These are phyloP conservation scores for Dasyurus viverrinus DNA, from an alignment of 2,113 vertebrate species.

Conservation along the genomic window DNA sequence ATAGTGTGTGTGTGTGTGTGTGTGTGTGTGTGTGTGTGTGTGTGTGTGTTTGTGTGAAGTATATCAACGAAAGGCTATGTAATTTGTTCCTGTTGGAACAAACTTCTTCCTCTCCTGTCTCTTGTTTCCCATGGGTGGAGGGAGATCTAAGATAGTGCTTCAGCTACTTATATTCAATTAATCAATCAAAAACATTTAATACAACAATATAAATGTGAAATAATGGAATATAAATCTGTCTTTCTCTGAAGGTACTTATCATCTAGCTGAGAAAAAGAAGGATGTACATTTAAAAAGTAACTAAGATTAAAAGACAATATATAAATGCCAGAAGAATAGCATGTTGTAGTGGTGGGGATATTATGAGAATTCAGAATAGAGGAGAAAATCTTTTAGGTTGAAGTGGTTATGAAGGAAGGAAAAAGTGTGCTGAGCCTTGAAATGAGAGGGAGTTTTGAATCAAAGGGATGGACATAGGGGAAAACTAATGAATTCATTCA, in stretches of 20 bases:
- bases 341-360: background rate
- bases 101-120: background rate
- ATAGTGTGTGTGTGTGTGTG: too few relatives aligned
- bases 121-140: background rate
- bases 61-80: background rate
- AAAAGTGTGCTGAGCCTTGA: background rate
- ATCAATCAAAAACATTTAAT: background rate
- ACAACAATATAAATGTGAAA: background rate
- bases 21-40: too few relatives aligned
- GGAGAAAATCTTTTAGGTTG: background rate
- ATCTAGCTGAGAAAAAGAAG: background rate
- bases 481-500: background rate
- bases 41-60: too few relatives aligned
- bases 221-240: background rate
- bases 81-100: background rate
- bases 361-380: background rate
- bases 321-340: background rate
- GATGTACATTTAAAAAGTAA: background rate
- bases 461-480: background rate
- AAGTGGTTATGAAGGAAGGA: background rate
- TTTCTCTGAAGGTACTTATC: background rate
- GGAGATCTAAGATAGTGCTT: background rate
- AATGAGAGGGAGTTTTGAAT: background rate
- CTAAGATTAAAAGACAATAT: background rate
- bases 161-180: background rate